Evolutionary conservation across 2,888 invertebrate genomes (phyloP).

Genomic region (Eulithis testata): DNA sequence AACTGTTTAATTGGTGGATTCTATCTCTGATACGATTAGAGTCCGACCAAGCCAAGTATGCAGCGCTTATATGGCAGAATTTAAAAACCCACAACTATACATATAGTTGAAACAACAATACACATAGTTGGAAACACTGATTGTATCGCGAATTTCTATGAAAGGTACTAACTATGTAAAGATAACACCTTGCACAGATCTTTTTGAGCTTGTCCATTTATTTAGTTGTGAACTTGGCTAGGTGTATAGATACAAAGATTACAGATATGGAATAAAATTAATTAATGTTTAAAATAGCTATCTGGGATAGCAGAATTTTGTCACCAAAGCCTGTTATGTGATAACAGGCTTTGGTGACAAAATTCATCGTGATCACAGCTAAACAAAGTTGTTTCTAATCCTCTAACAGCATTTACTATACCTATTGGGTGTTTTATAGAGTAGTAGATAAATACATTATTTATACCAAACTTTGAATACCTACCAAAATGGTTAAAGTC

Average conservation of each 20-base stretch:
- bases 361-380: not conserved
- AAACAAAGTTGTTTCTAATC: not conserved
- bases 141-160: too few species aligned
- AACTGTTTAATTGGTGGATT: not conserved
- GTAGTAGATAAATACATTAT: constrained; percentile 2
- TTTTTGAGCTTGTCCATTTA: not conserved
- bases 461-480: constrained; percentile 11
- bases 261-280: not conserved
- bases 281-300: not conserved
- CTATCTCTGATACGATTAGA: too few species aligned
- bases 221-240: not conserved
- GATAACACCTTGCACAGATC: too few species aligned
- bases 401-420: constrained; percentile 12
- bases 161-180: too few species aligned
- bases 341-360: not conserved
- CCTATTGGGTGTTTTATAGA: constrained; percentile 15
- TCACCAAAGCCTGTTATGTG: too few species aligned
- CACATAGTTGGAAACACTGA: too few species aligned
- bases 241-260: not conserved
- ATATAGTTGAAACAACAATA: too few species aligned
- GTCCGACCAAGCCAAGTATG: too few species aligned
- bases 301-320: constrained; percentile 1
- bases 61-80: too few species aligned
- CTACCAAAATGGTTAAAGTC: constrained; percentile 4
- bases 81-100: too few species aligned